phyloP scores from a whole-genome alignment of 2,113 vertebrate genomes.

The Phalacrocorax aristotelis region DNA sequence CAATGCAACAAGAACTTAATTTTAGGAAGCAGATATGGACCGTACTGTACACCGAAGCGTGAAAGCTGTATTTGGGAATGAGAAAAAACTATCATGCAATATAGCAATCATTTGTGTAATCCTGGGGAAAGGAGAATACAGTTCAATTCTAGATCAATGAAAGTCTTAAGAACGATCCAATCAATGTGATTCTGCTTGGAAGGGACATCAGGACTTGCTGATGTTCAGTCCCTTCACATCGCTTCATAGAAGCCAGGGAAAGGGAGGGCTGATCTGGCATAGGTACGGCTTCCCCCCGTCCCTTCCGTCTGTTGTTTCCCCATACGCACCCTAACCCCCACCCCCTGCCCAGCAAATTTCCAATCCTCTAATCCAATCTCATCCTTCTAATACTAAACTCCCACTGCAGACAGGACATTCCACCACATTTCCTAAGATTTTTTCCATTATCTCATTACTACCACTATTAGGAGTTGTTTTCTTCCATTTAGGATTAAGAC shows the following conservation, averaged over 20 bases:
- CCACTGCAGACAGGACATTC: background rate
- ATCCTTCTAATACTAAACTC: background rate
- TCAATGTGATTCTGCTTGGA: background rate
- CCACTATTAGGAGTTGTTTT: background rate
- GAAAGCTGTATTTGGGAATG: background rate
- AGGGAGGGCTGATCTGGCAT: background rate
- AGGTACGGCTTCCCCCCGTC: background rate
- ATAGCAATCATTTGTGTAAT: background rate
- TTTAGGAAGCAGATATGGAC: background rate
- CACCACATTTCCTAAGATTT: background rate
- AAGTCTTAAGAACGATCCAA: background rate
- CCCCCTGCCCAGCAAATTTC: background rate
- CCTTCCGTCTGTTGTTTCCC: no score
- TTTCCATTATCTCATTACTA: background rate
- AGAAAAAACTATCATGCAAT: background rate
- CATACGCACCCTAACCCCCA: no score
- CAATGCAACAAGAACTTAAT: background rate
- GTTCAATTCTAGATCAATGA: background rate
- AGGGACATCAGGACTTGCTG: background rate
- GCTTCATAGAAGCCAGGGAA: background rate
- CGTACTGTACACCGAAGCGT: background rate
- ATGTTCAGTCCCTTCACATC: background rate
- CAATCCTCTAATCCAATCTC: background rate
- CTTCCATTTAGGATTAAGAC: background rate
- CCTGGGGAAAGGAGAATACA: background rate